These are phyloP conservation scores for Neuroscelio doddi DNA, from an alignment of 2,888 invertebrate species.

Conservation along the genomic window DNA sequence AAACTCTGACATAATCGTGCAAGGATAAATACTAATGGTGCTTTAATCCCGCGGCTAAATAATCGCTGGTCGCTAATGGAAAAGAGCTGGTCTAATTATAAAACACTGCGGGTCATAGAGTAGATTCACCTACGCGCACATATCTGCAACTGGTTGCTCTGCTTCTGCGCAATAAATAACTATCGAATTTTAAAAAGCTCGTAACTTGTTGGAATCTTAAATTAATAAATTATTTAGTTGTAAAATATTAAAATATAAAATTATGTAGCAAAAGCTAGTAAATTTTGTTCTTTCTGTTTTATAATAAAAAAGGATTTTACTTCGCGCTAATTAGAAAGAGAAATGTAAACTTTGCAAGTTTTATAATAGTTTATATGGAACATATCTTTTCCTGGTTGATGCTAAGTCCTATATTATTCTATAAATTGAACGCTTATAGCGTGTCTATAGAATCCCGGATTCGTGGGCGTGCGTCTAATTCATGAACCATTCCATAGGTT, in stretches of 20 bases:
- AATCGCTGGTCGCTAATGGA: slow-evolving; percentile 38
- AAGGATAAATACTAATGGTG: slow-evolving; percentile 23
- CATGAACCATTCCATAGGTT: slow-evolving; percentile 32
- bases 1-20: slow-evolving; percentile 25
- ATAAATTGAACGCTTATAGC: slow-evolving; percentile 17
- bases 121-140: slow-evolving; percentile 39
- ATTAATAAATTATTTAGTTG: too few relatives aligned
- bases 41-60: slow-evolving; percentile 35
- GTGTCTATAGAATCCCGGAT: slow-evolving; percentile 8
- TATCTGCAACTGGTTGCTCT: slow-evolving; percentile 28
- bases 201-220: too few relatives aligned
- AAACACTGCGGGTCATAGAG: slow-evolving; percentile 38
- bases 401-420: slow-evolving; percentile 1
- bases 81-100: slow-evolving; percentile 39
- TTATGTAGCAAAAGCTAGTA: too few relatives aligned
- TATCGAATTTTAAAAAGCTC: slow-evolving; percentile 13
- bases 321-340: too few relatives aligned
- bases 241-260: too few relatives aligned
- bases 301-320: too few relatives aligned
- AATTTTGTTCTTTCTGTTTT: too few relatives aligned
- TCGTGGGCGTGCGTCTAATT: slow-evolving; percentile 46
- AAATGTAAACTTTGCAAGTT: too few relatives aligned
- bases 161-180: slow-evolving; percentile 28
- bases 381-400: slow-evolving; percentile 10
- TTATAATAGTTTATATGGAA: slow-evolving; percentile 10